These are phyloP conservation scores for Tonatia bakeri DNA, from an alignment of 2,113 vertebrate species.

Conservation along the genomic window DNA sequence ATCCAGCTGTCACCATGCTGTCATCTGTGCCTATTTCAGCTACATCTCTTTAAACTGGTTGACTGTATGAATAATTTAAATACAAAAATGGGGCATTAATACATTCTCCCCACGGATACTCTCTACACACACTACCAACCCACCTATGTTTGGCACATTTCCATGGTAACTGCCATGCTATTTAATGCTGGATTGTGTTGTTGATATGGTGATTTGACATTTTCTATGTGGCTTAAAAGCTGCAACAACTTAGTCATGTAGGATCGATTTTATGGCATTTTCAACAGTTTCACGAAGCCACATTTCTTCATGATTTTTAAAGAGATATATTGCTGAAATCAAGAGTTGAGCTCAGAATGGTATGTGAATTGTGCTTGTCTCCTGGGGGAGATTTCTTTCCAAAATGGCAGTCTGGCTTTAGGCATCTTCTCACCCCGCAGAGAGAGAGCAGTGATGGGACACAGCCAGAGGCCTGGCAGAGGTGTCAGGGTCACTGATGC, in stretches of 20 bases:
- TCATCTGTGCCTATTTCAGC: not conserved
- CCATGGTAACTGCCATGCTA: conserved; percentile 40
- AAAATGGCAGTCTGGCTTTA: not conserved
- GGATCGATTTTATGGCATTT: conserved; percentile 37
- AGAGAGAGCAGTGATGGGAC: not conserved
- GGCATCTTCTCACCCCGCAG: not conserved
- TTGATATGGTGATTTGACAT: conserved; percentile 51
- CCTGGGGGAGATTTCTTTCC: not conserved
- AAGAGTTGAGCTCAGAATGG: conserved; percentile 33
- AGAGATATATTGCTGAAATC: conserved; percentile 36
- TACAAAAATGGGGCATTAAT: not conserved
- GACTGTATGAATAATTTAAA: conserved; percentile 23
- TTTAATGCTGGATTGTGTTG: not conserved
- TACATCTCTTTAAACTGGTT: not conserved
- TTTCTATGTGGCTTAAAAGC: conserved; percentile 41
- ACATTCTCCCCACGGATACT: not conserved
- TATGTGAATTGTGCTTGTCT: conserved; percentile 23
- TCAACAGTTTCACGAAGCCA: not conserved
- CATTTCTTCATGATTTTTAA: conserved; percentile 33
- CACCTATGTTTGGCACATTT: conserved; percentile 41
- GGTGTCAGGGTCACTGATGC: not conserved
- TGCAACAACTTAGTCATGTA: conserved; percentile 24
- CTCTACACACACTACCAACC: not conserved
- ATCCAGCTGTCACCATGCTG: not conserved
- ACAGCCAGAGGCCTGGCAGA: not conserved